These are phyloP conservation scores for Pasiphila rectangulata DNA, from an alignment of 2,888 invertebrate species.

Conservation along the genomic window DNA sequence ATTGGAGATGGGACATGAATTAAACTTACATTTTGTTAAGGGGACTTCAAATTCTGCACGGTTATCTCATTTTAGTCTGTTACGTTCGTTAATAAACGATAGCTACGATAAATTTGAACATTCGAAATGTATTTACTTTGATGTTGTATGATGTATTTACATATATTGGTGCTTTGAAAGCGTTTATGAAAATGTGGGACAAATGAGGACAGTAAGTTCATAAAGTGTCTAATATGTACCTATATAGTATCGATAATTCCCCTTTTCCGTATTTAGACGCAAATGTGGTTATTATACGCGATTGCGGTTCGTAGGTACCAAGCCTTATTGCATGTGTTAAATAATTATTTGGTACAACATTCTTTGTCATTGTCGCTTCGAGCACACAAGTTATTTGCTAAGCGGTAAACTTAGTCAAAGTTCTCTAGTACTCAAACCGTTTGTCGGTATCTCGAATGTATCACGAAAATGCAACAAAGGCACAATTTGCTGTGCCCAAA, in stretches of 20 bases:
- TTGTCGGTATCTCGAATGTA: neutral
- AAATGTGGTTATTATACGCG: too few relatives aligned
- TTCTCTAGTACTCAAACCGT: neutral
- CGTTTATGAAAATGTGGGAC: too few relatives aligned
- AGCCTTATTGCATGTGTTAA: neutral
- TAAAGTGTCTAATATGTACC: too few relatives aligned
- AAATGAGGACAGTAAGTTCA: too few relatives aligned
- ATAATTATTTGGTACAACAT: neutral
- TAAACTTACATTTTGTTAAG: neutral
- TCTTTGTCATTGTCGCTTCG: neutral
- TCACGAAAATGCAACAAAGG: too few relatives aligned
- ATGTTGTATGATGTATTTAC: too few relatives aligned
- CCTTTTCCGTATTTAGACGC: too few relatives aligned
- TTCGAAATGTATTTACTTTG: too few relatives aligned
- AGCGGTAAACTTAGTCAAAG: constrained; percentile 1
- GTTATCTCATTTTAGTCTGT: neutral
- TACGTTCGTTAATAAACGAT: neutral
- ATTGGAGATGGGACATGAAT: constrained; percentile 8
- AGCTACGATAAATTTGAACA: too few relatives aligned
- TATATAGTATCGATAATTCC: too few relatives aligned
- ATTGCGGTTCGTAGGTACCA: too few relatives aligned
- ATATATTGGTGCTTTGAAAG: too few relatives aligned
- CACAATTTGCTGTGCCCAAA: neutral
- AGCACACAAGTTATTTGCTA: neutral
- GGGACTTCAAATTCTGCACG: neutral